Evolutionary conservation across 35 echinoderm and acorn worm species (phyloP).

Genomic region (Strongylocentrotus purpuratus): DNA sequence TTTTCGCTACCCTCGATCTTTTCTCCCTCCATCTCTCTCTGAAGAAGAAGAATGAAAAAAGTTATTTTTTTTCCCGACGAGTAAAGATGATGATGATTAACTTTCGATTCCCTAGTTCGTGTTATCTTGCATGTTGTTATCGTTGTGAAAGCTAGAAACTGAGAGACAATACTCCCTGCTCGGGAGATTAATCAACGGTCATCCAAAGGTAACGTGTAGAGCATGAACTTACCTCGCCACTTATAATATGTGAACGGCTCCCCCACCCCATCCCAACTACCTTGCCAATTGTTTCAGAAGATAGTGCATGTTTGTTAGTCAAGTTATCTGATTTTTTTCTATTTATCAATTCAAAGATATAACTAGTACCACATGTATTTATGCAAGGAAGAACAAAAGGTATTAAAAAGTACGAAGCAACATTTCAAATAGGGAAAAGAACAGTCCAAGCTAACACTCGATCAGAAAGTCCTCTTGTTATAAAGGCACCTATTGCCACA

Average conservation of each 20-base stretch:
- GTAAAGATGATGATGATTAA: neutral
- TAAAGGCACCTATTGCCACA: no score
- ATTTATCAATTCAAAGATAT: neutral
- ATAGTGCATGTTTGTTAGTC: neutral
- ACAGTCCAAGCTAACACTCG: neutral
- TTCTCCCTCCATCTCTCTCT: neutral
- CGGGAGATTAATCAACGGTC: neutral
- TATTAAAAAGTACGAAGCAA: neutral
- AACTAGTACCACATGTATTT: neutral
- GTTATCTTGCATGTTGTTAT: neutral
- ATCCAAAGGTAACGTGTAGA: neutral
- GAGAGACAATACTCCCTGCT: neutral
- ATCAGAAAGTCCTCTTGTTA: no score
- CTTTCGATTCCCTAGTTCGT: slow-evolving; percentile 16
- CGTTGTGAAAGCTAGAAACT: neutral
- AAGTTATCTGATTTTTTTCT: neutral
- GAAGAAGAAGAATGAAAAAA: neutral
- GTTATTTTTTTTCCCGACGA: neutral
- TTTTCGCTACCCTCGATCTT: neutral
- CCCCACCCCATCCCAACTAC: neutral
- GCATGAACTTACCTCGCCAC: neutral
- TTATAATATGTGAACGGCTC: neutral
- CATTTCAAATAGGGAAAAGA: neutral
- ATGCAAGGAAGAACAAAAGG: neutral
- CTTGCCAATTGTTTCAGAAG: neutral